Conservation (phyloP, 2,113 vertebrate species). For the Ceyx cyanopectus region DNA sequence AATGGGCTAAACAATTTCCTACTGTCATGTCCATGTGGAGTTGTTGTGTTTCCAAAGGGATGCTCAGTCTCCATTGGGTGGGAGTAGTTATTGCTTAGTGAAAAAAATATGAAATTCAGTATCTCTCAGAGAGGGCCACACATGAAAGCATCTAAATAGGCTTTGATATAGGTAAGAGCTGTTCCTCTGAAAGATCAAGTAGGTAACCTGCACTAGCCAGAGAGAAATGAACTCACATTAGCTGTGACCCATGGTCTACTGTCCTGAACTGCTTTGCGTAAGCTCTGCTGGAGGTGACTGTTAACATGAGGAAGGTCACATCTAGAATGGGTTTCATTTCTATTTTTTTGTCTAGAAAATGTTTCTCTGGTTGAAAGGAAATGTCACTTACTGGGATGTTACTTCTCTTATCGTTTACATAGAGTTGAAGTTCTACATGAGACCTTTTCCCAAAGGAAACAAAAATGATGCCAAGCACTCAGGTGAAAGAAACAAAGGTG, state of each 20-base stretch:
- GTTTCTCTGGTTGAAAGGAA: neutral
- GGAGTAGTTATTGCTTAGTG: neutral
- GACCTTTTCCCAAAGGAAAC: neutral
- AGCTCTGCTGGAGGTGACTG: neutral
- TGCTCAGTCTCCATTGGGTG: neutral
- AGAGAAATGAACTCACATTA: neutral
- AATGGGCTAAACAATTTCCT: neutral
- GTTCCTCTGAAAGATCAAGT: neutral
- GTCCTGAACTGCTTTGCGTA: neutral
- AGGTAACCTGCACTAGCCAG: neutral
- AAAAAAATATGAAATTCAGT: neutral
- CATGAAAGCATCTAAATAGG: neutral
- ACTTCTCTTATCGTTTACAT: neutral
- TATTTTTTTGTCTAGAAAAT: neutral
- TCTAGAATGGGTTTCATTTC: neutral
- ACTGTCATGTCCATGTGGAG: rapidly evolving
- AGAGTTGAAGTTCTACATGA: neutral
- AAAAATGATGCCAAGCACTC: neutral
- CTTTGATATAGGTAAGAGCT: neutral
- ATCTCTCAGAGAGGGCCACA: neutral
- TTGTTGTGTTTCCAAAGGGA: neutral
- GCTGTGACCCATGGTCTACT: rapidly evolving
- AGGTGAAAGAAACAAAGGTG: neutral
- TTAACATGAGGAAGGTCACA: neutral
- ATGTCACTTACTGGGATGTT: neutral